Evolutionary conservation across 2,888 invertebrate species (phyloP), one percentile per base, ranked within the genome.

Genomic region (Amblyjoppa proteus): DNA sequence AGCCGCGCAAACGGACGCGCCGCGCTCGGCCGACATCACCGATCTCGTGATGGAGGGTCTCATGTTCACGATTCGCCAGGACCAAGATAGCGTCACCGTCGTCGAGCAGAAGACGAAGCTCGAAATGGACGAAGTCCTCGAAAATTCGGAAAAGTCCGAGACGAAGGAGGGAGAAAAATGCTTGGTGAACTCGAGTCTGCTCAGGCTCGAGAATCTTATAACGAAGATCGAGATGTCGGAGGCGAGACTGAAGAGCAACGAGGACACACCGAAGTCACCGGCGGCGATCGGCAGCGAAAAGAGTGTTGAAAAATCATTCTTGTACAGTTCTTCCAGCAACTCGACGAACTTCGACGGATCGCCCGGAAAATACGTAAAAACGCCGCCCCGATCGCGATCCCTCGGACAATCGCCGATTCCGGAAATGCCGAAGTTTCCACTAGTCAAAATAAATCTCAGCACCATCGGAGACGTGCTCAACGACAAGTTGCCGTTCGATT

Each of bases 1-100:
- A 81, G 75, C 56, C 1, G 80, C 74, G 13, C 80, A 77, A 13
- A 45, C 64, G 1, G 86, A 86, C 13, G 81, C 83, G 20, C 70
- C 91, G 61, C 92, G 91, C n/a, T 93, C 93, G 28, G 90, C 93
- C 28, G 89, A 94, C 70, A 93, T 94, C 78, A 94, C 94, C 2
- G 92, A 94, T 84, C 89, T 92, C 71, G 93, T 94, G n/a, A 94
- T 93, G 94, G 93, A 93, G 75, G 94, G 94, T 16, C 81, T 93
- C n/a, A 94, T 94, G 94, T 93, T 94, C 41, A 93, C 94, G 0
- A 92, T 94, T 34, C 89, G 92, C 16, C 93, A 94, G 58, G 93
- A 91, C 34, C 88, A 91, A 53, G 92, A 92, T 38, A 91, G 90
- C 9, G 90, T 94, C 0, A 91, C 92, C 6, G 93, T 94, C 5